Evolutionary conservation across 2,113 vertebrate genomes (phyloP), one percentile per base, ranked within the genome.

Genomic region (Callithrix jacchus): DNA sequence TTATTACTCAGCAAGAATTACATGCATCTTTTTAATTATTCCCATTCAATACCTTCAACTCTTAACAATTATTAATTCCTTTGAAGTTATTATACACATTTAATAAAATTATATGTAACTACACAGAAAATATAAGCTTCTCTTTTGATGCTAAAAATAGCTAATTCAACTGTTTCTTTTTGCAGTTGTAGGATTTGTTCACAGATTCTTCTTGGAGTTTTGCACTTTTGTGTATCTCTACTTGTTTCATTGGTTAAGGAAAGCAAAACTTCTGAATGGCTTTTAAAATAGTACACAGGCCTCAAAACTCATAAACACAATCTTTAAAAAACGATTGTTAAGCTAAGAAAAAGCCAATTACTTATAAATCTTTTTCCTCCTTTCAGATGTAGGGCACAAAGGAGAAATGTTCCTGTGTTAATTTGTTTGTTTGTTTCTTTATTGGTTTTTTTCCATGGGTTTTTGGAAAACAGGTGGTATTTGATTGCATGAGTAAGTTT

Each of bases 121-220:
- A 6, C 21, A 21, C 40, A 74, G 21, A 56, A 73, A 90, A 30
- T 23, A 52, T 3, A 35, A 49, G 27, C 35, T 58, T 93, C 77
- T 84, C 89, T 70, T 95, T 93, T 92, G 73, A 97, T 85, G 76
- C 25, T 61, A 49, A 85, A 93, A 92, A 8, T 93, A 93, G 80
- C 21, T 45, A 58, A 70, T 83, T 76, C 80, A 81, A 68, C 61
- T 40, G 1, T 77, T 87, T 89, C 14, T 89, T 83, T 64, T 76
- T 20, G 27, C 32, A 47, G 1, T 16, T 79, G 13, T 30, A n/a
- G 52, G 54, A 27, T 52, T n/a, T 77, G 20, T 92, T 64, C 84
- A 61, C 35, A 70, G 17, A 37, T 77, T 58, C 83, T 84, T 84
- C 10, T 25, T 74, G 52, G 23, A 91, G 1, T 87, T 71, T 89